These are phyloP conservation scores for Fulmarus glacialis DNA, from an alignment of 2,113 vertebrate species.

Conservation along the genomic window DNA sequence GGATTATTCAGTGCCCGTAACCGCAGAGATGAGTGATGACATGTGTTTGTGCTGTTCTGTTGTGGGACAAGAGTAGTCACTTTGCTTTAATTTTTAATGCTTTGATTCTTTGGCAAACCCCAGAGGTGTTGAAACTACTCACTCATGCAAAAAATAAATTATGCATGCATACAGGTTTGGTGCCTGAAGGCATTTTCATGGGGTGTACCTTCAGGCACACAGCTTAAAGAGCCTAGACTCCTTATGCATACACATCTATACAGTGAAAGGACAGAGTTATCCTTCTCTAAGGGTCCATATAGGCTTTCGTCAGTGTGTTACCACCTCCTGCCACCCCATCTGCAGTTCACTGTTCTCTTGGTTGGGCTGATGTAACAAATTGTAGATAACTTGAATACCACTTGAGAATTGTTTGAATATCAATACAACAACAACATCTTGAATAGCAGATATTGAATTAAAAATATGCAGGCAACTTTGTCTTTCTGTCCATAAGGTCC, in stretches of 20 bases:
- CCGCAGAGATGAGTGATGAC: neutral
- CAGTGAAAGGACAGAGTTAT: neutral
- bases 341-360: neutral
- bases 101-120: neutral
- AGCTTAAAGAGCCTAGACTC: neutral
- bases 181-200: neutral
- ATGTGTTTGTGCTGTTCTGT: neutral
- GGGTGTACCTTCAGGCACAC: neutral
- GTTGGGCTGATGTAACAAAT: neutral
- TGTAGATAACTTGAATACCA: neutral
- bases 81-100: neutral
- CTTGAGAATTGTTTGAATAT: neutral
- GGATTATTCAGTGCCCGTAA: rapidly evolving
- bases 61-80: neutral
- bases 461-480: neutral
- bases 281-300: neutral
- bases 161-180: neutral
- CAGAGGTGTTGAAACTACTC: neutral
- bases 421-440: neutral
- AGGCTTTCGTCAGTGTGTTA: neutral
- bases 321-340: neutral
- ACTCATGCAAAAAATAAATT: neutral
- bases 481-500: neutral
- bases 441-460: neutral
- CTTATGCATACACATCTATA: neutral